Conservation (phyloP, 64 coral and sea anemone genomes). For the Trachythela sp. region DNA sequence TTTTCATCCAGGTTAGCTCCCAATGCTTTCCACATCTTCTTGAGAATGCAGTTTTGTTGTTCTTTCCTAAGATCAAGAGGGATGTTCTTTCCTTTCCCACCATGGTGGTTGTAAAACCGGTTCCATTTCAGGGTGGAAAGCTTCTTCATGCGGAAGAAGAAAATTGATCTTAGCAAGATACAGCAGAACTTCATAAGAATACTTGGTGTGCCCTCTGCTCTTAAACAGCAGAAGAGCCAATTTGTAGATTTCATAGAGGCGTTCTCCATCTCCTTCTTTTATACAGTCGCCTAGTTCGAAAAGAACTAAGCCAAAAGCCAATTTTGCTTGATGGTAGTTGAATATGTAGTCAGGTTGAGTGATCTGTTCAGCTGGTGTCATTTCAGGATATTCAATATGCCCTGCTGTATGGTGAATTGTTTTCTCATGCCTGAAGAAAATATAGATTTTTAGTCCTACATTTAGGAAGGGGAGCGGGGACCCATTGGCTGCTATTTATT, state of each 20-base stretch:
- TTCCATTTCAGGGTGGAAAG: constrained; percentile 12
- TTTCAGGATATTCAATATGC: too few relatives aligned
- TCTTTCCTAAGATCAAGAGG: constrained; percentile 44
- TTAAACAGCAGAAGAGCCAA: neutral
- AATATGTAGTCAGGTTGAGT: neutral
- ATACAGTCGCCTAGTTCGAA: neutral
- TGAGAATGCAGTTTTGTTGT: constrained; percentile 33
- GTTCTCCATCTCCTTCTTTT: constrained; percentile 30
- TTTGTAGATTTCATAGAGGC: constrained; percentile 12
- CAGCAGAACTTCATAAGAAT: constrained; percentile 24
- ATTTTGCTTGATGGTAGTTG: constrained; percentile 28
- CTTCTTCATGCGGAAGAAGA: neutral
- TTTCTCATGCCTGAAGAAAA: too few relatives aligned
- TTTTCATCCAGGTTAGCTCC: constrained; percentile 47
- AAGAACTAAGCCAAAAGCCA: constrained; percentile 1
- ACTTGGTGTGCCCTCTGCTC: constrained; percentile 1
- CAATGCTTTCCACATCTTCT: constrained; percentile 33
- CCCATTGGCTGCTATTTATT: too few relatives aligned
- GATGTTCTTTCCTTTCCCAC: constrained; percentile 30
- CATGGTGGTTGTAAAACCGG: constrained; percentile 29
- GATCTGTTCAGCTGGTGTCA: too few relatives aligned
- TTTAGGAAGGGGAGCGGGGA: too few relatives aligned
- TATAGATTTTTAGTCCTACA: too few relatives aligned
- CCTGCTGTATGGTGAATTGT: too few relatives aligned
- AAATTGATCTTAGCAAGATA: neutral